Percentiles rank a stretch among this genome's conserved stretches.
These are phyloP conservation scores for Papilio polytes DNA, from an alignment of 1,140 invertebrate species.

Conservation along the genomic window DNA sequence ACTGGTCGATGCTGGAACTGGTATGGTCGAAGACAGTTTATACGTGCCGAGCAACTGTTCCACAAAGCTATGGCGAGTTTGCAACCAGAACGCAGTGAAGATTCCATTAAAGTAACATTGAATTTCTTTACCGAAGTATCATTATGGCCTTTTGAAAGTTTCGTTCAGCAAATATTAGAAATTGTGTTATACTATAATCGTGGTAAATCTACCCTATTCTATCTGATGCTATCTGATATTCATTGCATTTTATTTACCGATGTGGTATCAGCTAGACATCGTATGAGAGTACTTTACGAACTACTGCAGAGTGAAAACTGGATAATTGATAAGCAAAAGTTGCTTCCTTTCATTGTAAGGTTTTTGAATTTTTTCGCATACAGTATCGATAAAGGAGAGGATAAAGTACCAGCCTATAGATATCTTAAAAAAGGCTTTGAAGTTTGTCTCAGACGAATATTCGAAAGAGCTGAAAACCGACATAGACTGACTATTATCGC, in stretches of 20 bases:
- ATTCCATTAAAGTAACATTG: slow-evolving; percentile 54
- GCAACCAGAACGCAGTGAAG: slow-evolving; percentile 54
- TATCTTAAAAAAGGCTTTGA: slow-evolving; percentile 78
- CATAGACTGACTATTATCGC: slow-evolving; percentile 63
- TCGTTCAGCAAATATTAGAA: slow-evolving; percentile 58
- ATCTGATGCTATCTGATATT: slow-evolving; percentile 61
- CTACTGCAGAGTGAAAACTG: slow-evolving; percentile 79
- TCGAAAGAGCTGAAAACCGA: slow-evolving; percentile 71
- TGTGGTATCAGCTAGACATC: slow-evolving; percentile 54
- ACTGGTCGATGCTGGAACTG: slow-evolving; percentile 47
- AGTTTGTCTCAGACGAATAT: slow-evolving; percentile 69
- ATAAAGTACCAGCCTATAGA: slow-evolving; percentile 57
- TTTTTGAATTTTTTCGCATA: slow-evolving; percentile 79
- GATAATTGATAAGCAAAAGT: slow-evolving; percentile 69
- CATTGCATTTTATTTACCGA: slow-evolving; percentile 53
- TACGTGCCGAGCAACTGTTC: slow-evolving; percentile 51
- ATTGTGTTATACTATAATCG: slow-evolving; percentile 56
- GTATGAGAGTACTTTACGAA: slow-evolving; percentile 79
- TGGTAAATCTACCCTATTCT: slow-evolving; percentile 52
- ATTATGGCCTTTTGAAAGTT: slow-evolving; percentile 58
- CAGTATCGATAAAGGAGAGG: slow-evolving; percentile 63
- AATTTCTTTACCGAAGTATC: slow-evolving; percentile 52
- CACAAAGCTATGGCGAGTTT: slow-evolving; percentile 54
- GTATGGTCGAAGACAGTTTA: slow-evolving; percentile 50
- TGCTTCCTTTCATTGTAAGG: slow-evolving; percentile 69